Conservation (phyloP, 2,797 vertebrate species). For the Danio tinwini region DNA sequence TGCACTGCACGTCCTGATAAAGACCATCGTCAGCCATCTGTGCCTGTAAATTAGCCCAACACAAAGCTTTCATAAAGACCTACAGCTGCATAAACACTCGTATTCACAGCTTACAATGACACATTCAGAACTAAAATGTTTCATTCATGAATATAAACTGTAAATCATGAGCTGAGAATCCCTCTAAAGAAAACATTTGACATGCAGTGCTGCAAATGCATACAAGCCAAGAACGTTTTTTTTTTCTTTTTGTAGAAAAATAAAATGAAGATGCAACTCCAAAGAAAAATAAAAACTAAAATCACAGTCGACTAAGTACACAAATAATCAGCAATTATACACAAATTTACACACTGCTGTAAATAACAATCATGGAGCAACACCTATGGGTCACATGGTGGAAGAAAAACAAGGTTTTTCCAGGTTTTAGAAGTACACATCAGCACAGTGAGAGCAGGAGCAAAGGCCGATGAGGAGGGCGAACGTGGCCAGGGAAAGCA, state of each 20-base stretch:
- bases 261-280: not conserved
- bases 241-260: not conserved
- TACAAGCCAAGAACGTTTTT: slow-evolving; percentile 8
- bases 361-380: slow-evolving; percentile 3
- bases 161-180: slow-evolving; percentile 5
- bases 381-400: slow-evolving; percentile 17
- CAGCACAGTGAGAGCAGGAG: not conserved
- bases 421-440: slow-evolving; percentile 5
- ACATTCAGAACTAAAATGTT: slow-evolving; percentile 40
- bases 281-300: not conserved
- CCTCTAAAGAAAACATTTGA: slow-evolving; percentile 7
- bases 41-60: slow-evolving; percentile 23
- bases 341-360: slow-evolving; percentile 4
- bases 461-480: slow-evolving; percentile 6
- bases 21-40: slow-evolving; percentile 12
- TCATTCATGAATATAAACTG: slow-evolving; percentile 6
- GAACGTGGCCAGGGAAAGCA: not conserved
- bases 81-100: slow-evolving; percentile 16
- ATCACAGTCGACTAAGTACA: not conserved
- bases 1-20: slow-evolving; percentile 17
- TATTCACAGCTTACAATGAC: slow-evolving; percentile 36
- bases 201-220: not conserved
- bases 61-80: slow-evolving; percentile 44
- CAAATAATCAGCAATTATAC: slow-evolving; percentile 22
- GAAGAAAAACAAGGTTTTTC: slow-evolving; percentile 29